Evolutionary conservation across 2,797 vertebrate genomes (phyloP).

Genomic region (Coreius guichenoti): DNA sequence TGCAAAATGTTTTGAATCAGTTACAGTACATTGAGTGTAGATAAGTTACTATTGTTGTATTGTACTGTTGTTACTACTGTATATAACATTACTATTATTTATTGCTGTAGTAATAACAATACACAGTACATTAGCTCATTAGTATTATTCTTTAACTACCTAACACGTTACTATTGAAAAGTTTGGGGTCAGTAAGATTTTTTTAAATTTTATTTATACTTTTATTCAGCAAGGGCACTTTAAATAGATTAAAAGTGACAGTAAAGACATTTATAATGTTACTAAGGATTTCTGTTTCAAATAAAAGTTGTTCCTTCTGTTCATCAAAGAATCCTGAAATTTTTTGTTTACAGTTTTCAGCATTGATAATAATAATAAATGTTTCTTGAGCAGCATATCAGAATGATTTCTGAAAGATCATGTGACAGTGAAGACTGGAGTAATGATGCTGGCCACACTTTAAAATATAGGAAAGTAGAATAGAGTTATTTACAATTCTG

Average conservation of each 20-base stretch:
- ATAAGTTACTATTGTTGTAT: neutral
- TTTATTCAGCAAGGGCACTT: neutral
- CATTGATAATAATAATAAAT: no score
- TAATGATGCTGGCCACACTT: no score
- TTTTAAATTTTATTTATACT: neutral
- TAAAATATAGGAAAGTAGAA: no score
- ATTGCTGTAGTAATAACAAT: neutral
- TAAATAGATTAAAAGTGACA: neutral
- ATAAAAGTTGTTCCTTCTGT: neutral
- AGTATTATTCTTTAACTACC: neutral
- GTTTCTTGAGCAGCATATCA: neutral
- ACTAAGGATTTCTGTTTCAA: neutral
- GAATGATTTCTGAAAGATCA: neutral
- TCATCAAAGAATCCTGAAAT: neutral
- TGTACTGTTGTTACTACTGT: neutral
- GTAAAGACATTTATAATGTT: neutral
- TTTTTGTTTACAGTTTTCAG: no score
- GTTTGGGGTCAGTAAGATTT: neutral
- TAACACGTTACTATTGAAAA: neutral
- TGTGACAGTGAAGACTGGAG: neutral
- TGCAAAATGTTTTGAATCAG: neutral
- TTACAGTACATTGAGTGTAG: neutral
- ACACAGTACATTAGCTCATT: neutral
- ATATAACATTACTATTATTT: neutral
- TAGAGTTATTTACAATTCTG: no score